Evolutionary conservation across 2,888 invertebrate species (phyloP).

Genomic region (Punctoribates punctum): DNA sequence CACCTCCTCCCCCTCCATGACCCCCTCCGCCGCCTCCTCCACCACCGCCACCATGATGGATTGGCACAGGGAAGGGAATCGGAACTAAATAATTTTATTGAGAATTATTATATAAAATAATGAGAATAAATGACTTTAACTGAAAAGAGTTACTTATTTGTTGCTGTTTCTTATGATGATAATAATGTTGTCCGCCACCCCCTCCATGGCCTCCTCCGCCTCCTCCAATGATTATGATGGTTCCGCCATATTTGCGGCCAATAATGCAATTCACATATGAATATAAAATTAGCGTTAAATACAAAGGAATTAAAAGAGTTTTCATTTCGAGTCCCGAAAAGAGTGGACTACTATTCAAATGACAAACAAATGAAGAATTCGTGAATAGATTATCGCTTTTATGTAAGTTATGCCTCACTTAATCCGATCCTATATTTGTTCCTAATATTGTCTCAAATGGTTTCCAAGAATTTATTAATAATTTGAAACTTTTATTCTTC

Average conservation of each 20-base stretch:
- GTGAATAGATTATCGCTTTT: too few species aligned
- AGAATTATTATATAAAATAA: not conserved
- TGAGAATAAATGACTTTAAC: not conserved
- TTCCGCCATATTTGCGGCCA: not conserved
- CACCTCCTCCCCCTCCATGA: not conserved
- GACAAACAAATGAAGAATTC: too few species aligned
- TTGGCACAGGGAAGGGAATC: not conserved
- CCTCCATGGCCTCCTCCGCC: not conserved
- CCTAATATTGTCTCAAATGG: too few species aligned
- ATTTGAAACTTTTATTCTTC: too few species aligned
- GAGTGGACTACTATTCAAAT: too few species aligned
- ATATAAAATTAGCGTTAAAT: too few species aligned
- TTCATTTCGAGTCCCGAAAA: too few species aligned
- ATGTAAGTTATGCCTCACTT: too few species aligned
- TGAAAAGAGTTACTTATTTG: not conserved
- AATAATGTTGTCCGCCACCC: not conserved
- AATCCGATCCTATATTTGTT: too few species aligned
- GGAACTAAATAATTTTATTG: not conserved
- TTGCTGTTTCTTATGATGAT: not conserved
- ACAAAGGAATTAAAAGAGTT: too few species aligned
- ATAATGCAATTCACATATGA: too few species aligned
- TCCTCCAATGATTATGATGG: not conserved
- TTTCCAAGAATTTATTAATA: too few species aligned
- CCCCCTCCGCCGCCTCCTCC: not conserved
- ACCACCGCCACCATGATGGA: not conserved